Conservation (phyloP, 2,113 vertebrate genomes). For the Picathartes gymnocephalus region DNA sequence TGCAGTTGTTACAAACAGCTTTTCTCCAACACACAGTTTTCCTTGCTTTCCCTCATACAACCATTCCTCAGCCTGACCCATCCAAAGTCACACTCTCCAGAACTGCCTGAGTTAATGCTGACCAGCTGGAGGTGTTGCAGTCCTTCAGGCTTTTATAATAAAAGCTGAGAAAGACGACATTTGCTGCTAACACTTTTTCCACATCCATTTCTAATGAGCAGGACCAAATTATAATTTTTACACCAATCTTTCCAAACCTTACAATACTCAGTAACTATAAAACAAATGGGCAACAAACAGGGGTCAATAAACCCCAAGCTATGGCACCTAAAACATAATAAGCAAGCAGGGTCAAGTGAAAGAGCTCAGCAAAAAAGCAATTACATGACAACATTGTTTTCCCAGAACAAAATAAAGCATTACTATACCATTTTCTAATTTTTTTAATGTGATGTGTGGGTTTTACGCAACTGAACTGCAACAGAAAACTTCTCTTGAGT, state of each 20-base stretch:
- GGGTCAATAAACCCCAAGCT: background rate
- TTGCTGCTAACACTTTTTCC: background rate
- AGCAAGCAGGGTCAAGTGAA: constrained; percentile 3
- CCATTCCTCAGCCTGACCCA: background rate
- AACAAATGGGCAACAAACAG: background rate
- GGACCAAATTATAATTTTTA: constrained; percentile 11
- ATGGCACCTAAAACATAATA: constrained; percentile 14
- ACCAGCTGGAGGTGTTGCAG: background rate
- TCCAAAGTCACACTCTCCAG: background rate
- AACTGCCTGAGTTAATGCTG: background rate
- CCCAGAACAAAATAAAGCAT: background rate
- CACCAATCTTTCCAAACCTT: background rate
- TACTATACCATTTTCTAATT: background rate
- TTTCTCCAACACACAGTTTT: background rate
- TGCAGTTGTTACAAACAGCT: background rate
- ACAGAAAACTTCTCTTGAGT: background rate
- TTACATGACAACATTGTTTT: constrained; percentile 7
- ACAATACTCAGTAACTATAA: background rate
- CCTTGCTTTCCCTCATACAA: background rate
- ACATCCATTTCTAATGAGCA: background rate
- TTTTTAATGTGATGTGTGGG: background rate
- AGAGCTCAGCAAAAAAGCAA: constrained; percentile 7
- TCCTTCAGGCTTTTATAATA: background rate
- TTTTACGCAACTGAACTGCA: background rate
- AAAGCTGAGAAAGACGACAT: background rate